Percentiles rank a stretch among this genome's conserved stretches.
phyloP scores from a whole-genome alignment of 1,140 invertebrate species.

The Eulimnadia texana region DNA sequence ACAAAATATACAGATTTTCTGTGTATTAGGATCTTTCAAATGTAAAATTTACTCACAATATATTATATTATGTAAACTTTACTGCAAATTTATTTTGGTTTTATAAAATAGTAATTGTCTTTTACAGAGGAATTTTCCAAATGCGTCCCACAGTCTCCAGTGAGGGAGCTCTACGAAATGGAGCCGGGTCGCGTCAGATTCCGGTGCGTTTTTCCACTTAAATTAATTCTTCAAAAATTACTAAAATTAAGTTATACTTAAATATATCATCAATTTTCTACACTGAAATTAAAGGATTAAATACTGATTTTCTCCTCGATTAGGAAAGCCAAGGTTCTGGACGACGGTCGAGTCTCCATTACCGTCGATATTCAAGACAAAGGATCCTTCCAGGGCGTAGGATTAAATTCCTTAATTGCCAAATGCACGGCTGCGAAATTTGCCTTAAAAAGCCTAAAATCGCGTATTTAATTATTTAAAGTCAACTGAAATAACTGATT shows the following conservation, averaged over 20 bases:
- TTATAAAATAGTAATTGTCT: too few relatives aligned
- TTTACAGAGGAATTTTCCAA: conserved; percentile 79
- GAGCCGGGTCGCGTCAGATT: conserved; percentile 98
- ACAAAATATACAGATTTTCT: too few relatives aligned
- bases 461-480: too few relatives aligned
- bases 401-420: conserved; percentile 94
- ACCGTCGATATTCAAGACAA: conserved; percentile 94
- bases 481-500: too few relatives aligned
- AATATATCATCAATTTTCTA: neutral
- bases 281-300: neutral
- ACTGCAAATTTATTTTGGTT: too few relatives aligned
- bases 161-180: conserved; percentile 85
- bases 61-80: too few relatives aligned
- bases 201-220: conserved; percentile 39
- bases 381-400: conserved; percentile 89
- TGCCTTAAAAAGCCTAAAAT: conserved; percentile 50
- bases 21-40: neutral
- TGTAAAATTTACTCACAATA: neutral
- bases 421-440: conserved; percentile 98
- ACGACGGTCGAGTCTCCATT: conserved; percentile 48
- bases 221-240: neutral
- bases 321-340: conserved; percentile 78
- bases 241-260: neutral
- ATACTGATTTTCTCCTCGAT: conserved; percentile 17
- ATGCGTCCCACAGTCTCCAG: conserved; percentile 95